These are phyloP conservation scores for Python bivittatus DNA, from an alignment of 2,113 vertebrate species.

Conservation along the genomic window DNA sequence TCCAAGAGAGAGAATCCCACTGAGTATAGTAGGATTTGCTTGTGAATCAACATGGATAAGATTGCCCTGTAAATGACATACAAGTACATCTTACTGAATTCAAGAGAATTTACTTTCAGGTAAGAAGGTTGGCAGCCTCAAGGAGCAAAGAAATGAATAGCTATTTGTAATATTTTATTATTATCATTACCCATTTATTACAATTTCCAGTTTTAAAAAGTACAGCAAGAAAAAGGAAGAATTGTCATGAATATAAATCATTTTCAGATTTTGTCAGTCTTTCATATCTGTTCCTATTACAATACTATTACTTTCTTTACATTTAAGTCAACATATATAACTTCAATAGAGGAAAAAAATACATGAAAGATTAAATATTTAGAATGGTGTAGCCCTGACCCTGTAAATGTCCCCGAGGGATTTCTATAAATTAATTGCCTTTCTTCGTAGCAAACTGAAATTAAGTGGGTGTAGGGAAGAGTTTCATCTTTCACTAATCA, in stretches of 20 bases:
- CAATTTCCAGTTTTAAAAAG: too few species aligned
- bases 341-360: not conserved
- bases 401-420: not conserved
- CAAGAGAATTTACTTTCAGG: not conserved
- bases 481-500: not conserved
- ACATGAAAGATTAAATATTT: not conserved
- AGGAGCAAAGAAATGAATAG: not conserved
- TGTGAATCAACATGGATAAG: not conserved
- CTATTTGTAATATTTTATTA: too few species aligned
- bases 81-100: not conserved
- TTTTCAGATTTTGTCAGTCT: too few species aligned
- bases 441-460: not conserved
- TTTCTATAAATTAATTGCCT: not conserved
- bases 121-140: not conserved
- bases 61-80: not conserved
- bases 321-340: not conserved
- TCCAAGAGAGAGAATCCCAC: too few species aligned
- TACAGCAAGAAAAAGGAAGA: too few species aligned
- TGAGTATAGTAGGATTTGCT: too few species aligned
- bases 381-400: not conserved
- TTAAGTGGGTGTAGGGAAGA: not conserved
- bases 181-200: too few species aligned
- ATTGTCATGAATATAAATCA: too few species aligned
- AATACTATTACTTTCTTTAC: too few species aligned
- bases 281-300: too few species aligned